Evolutionary conservation across 1,140 invertebrate genomes (phyloP), one percentile per base, ranked within the genome.

Genomic region (Hypsibius dujardini): DNA sequence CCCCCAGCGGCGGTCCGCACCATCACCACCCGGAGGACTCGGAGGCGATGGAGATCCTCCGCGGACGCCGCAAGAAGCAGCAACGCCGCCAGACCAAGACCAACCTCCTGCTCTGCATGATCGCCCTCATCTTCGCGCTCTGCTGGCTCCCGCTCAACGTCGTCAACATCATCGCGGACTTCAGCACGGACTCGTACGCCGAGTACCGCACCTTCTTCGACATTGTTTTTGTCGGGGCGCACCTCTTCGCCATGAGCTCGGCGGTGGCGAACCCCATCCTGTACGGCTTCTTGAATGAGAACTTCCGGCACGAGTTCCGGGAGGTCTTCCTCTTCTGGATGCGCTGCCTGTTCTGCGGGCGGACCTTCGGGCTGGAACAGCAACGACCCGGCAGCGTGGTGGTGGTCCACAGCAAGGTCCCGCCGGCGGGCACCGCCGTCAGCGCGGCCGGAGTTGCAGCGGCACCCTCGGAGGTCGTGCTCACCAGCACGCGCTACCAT

Each of bases 91-190:
- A 89, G 73, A 84, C 85, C 74, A 86, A 86, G 75, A 92, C 89
- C 42, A 91, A 91, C 79, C 83, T 87, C 2, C 83, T 92, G 1
- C 80, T 93, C 0, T 85, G 88, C 69, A 85, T 86, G n/a, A 91
- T 92, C 72, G 87, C 88, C 1, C 80, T 90, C 2, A 89, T 90
- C 1, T 92, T 91, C 77, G 87, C 87, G 0, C 84, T 90, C 15
- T 90, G 88, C 74, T 93, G 90, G 90, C 77, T 93, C 75, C 90
- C 90, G 0, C 77, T 92, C 62, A 91, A 92, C 77, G 84, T 90
- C 1, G 86, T 87, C 77, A 92, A 92, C 79, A 79, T 91, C 15
- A 83, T 88, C 40, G 84, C 86, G 0, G 89, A 92, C 77, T 83
- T 87, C n/a, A 67, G 62, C 62, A 67, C 7, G 7, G 62, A 67